Conservation (phyloP, 2,113 vertebrate species). For the Leucopsar rothschildi region DNA sequence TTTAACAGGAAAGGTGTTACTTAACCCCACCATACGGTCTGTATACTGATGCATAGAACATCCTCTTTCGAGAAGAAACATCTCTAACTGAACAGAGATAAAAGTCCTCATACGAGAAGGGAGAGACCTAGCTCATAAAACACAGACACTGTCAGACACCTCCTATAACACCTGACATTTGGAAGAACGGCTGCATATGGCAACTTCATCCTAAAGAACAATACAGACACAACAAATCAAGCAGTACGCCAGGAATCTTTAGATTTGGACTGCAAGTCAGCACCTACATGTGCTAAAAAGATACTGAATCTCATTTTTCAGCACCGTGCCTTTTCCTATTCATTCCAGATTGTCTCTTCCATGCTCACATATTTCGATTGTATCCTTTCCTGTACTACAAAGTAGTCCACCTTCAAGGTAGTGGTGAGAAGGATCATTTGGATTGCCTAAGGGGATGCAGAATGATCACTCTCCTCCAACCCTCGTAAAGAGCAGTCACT, state of each 20-base stretch:
- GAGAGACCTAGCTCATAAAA: background rate
- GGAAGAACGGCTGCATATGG: background rate
- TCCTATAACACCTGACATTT: background rate
- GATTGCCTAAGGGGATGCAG: background rate
- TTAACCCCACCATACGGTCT: background rate
- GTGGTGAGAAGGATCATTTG: background rate
- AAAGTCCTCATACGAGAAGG: background rate
- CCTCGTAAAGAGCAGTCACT: background rate
- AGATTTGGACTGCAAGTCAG: background rate
- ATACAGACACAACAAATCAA: background rate
- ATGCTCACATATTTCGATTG: background rate
- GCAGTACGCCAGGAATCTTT: background rate
- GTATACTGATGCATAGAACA: background rate
- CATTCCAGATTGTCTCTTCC: background rate
- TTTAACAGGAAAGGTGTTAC: background rate
- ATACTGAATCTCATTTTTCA: background rate
- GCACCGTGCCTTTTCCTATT: background rate
- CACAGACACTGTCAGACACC: background rate
- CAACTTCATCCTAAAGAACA: background rate
- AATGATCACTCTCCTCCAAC: background rate
- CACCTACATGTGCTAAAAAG: background rate
- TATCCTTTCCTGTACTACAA: background rate
- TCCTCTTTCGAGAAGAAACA: background rate
- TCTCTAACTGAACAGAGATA: background rate
- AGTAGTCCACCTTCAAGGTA: background rate